These are phyloP conservation scores for Lithophane leautieri DNA, from an alignment of 2,888 invertebrate genomes.

Conservation along the genomic window DNA sequence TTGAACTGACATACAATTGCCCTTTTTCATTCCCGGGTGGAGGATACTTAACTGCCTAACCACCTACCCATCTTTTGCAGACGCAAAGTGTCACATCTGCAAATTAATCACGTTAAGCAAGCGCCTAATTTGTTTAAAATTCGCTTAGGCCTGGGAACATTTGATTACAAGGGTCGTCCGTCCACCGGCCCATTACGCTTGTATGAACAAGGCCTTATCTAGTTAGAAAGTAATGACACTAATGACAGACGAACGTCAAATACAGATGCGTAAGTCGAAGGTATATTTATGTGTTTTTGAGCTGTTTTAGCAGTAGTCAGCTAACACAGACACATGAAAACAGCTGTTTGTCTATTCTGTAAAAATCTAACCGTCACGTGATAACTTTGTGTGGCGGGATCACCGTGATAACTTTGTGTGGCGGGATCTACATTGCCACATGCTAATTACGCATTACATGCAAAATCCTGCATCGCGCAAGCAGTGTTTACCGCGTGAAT, in stretches of 20 bases:
- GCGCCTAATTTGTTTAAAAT: slow-evolving; percentile 45
- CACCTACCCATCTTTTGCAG: neutral
- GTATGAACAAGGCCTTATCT: slow-evolving; percentile 32
- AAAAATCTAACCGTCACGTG: too few species aligned
- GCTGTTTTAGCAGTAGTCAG: neutral
- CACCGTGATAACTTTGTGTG: too few species aligned
- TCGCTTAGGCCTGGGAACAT: slow-evolving; percentile 33
- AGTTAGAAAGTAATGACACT: slow-evolving; percentile 37
- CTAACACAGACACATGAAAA: neutral
- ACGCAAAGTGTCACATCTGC: slow-evolving; percentile 9
- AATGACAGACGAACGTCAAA: slow-evolving; percentile 35
- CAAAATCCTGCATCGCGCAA: too few species aligned
- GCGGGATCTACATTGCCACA: too few species aligned
- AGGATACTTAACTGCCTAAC: too few species aligned
- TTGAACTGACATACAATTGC: neutral
- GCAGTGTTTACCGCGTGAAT: too few species aligned
- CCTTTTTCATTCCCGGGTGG: neutral
- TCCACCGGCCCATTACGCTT: slow-evolving; percentile 14
- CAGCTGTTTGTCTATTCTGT: too few species aligned
- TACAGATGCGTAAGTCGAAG: slow-evolving; percentile 16
- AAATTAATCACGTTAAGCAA: slow-evolving; percentile 30
- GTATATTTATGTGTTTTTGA: slow-evolving; percentile 3
- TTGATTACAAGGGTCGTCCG: slow-evolving; percentile 50
- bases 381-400: too few species aligned
- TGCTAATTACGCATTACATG: too few species aligned